Evolutionary conservation across 2,113 vertebrate species (phyloP), one percentile per base, ranked within the genome.

Genomic region (Bos javanicus): DNA sequence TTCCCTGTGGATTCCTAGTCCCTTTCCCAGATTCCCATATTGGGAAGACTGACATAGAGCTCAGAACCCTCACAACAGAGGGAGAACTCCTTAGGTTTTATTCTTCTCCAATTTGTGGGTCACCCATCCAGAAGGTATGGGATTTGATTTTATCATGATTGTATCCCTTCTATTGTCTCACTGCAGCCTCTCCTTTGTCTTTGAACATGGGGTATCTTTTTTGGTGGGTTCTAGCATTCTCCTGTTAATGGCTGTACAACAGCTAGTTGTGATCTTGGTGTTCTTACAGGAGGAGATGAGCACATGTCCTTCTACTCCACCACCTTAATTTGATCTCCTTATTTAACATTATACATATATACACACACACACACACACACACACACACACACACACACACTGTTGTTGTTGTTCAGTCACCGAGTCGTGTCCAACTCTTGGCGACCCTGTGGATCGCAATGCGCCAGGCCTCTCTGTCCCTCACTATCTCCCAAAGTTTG

Each of bases 361-460:
- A 1, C 6, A 46, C 43, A 46, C 43, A 46, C 43, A 46, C 43
- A 46, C 43, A 46, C 43, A 46, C 43, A 46, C 43, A 43, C 6
- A 46, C 10, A 71, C 2, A 67, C 3, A 67, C 43, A 46, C 43
- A 46, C 43, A 46, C 43, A 43, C 6, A 67, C 3, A 67, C 64
- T 67, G 33, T 67, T 67, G 60, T 33, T 62, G 19, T 12, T 23
- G 2, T 71, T 71, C 5, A 21, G 36, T 74, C 67, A 25, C 67
- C 36, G 19, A 74, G 67, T 74, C 2, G 0, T 13, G 11, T 39
- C 36, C 36, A 25, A 39, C 10, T 74, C 64, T 21, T 67, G 33
- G 64, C 1, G 0, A 67, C n/a, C 36, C 67, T 2, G 0, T 74
- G 21, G 36, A 39, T 36, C 11, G 3, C 36, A 74, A 25, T 23